Evolutionary conservation across 2,888 invertebrate species (phyloP).

Genomic region (Pardosa pseudoannulata): DNA sequence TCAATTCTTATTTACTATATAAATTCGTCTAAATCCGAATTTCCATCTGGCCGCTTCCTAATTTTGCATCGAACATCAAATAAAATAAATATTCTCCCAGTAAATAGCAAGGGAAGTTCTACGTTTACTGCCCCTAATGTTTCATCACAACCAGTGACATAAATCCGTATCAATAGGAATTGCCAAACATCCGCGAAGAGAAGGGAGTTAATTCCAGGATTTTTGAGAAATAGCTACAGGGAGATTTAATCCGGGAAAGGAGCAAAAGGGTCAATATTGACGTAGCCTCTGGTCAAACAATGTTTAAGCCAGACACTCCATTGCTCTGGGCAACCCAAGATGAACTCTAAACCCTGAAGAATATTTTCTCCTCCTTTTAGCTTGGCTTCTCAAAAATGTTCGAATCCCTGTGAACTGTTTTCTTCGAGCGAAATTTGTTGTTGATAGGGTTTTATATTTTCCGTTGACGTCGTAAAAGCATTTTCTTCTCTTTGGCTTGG

Average conservation of each 20-base stretch:
- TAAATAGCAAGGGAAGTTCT: not conserved
- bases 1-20: too few relatives aligned
- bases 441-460: not conserved
- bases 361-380: conserved; percentile 39
- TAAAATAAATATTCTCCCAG: too few relatives aligned
- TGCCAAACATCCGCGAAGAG: not conserved
- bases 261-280: conserved; percentile 71
- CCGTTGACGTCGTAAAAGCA: not conserved
- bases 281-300: conserved; percentile 71
- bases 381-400: not conserved
- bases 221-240: conserved; percentile 61
- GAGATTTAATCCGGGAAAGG: conserved; percentile 66
- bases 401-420: not conserved
- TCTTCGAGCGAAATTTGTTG: not conserved
- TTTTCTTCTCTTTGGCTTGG: too few relatives aligned
- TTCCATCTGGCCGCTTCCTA: too few relatives aligned
- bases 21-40: too few relatives aligned
- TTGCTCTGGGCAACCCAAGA: conserved; percentile 34
- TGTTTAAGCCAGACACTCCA: conserved; percentile 63
- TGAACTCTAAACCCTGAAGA: conserved; percentile 65
- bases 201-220: conserved; percentile 57
- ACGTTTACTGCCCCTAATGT: not conserved
- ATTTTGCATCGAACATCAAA: too few relatives aligned
- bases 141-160: conserved; percentile 21
- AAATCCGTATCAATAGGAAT: conserved; percentile 29